Evolutionary conservation across 2,888 invertebrate species (phyloP).

Genomic region (Atrina japonica): DNA sequence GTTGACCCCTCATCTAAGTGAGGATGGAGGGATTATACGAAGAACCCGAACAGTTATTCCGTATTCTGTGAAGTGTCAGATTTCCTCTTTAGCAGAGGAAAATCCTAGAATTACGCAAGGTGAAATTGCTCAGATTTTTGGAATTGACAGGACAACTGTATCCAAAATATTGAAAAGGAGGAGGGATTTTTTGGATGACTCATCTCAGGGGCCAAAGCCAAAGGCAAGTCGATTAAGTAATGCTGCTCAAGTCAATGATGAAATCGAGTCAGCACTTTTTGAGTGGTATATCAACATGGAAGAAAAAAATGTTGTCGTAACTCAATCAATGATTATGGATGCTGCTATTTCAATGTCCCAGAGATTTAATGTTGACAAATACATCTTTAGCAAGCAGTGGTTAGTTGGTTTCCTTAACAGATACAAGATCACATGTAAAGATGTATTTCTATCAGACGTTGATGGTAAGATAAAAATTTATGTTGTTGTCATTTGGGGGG

Average conservation of each 20-base stretch:
- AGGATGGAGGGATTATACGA: constrained; percentile 29
- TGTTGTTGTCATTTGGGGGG: too few species aligned
- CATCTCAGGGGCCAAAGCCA: constrained; percentile 6
- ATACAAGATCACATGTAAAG: constrained; percentile 22
- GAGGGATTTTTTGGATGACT: constrained; percentile 31
- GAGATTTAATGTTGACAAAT: constrained; percentile 7
- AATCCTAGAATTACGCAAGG: constrained; percentile 54
- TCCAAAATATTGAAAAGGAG: constrained; percentile 53
- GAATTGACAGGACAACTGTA: constrained; percentile 58
- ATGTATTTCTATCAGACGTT: constrained; percentile 5
- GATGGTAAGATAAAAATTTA: constrained; percentile 1
- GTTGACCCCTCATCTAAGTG: not conserved
- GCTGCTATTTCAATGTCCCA: constrained; percentile 15
- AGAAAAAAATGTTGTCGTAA: constrained; percentile 19
- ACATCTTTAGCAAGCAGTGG: constrained; percentile 15
- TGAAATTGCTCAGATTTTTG: constrained; percentile 58
- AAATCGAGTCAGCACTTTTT: constrained; percentile 16
- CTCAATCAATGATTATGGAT: constrained; percentile 26
- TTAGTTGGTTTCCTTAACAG: constrained; percentile 16
- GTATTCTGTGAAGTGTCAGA: constrained; percentile 45
- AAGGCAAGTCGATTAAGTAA: not conserved
- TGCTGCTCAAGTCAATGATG: not conserved
- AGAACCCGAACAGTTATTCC: constrained; percentile 50
- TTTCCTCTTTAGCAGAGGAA: constrained; percentile 46
- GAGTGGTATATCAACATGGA: constrained; percentile 22